Percentiles rank a stretch among this genome's conserved stretches.
Conservation (phyloP, 2,888 invertebrate genomes). For the Cyaniris semiargus region DNA sequence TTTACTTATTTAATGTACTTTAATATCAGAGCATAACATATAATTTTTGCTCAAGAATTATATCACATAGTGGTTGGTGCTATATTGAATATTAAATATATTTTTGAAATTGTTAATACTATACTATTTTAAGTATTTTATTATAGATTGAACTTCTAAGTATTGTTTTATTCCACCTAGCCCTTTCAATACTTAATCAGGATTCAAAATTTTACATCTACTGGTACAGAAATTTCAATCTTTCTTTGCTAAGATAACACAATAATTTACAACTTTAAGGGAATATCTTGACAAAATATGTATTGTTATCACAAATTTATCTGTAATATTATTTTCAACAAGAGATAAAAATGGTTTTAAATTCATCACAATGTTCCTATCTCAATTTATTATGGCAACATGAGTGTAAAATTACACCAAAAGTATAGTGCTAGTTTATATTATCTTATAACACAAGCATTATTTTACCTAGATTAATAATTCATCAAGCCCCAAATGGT, state of each 20-base stretch:
- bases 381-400: no score
- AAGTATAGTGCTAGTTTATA: no score
- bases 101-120: conserved; percentile 21
- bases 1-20: conserved; percentile 28
- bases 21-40: conserved; percentile 3
- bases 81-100: conserved; percentile 22
- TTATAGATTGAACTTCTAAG: neutral
- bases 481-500: no score
- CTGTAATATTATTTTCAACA: neutral
- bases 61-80: conserved; percentile 27
- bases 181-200: neutral
- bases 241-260: neutral
- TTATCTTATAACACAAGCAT: no score
- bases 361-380: neutral
- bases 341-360: neutral
- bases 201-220: neutral
- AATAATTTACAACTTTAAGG: neutral
- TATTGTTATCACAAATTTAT: neutral
- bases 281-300: neutral
- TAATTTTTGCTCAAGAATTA: conserved; percentile 25
- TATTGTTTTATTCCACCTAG: neutral
- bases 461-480: no score
- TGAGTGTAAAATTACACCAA: no score
- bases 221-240: neutral
- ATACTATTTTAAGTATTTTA: conserved; percentile 10